phyloP scores from a whole-genome alignment of 2,113 vertebrate species.

The Pimephales promelas region DNA sequence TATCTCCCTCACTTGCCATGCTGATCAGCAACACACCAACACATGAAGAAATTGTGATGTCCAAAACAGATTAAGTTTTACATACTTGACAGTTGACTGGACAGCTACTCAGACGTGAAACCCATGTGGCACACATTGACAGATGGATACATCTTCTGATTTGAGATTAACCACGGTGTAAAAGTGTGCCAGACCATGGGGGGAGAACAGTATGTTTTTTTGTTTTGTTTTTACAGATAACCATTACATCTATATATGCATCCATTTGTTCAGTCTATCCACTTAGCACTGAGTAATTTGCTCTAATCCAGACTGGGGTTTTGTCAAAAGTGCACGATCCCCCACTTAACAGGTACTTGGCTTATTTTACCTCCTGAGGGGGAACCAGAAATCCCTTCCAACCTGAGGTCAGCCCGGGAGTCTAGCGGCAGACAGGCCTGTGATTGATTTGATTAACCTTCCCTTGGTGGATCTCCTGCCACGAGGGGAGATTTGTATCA shows the following conservation, averaged over 20 bases:
- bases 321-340: conserved; percentile 46
- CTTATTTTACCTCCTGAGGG: conserved; percentile 35
- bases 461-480: conserved; percentile 49
- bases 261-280: not conserved
- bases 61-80: no score
- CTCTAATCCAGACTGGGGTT: conserved; percentile 50
- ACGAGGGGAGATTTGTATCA: conserved; percentile 64
- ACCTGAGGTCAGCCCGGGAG: conserved; percentile 55
- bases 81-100: no score
- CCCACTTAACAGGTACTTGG: conserved; percentile 55
- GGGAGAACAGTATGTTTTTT: no score
- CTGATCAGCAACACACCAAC: no score
- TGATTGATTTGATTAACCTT: conserved; percentile 64
- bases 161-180: no score
- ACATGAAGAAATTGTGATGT: no score
- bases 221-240: no score
- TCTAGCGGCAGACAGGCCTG: conserved; percentile 52
- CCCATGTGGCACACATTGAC: no score
- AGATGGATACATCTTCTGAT: no score
- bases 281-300: conserved; percentile 28
- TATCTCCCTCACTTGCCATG: no score
- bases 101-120: no score
- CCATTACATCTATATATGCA: not conserved
- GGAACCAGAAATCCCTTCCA: conserved; percentile 56
- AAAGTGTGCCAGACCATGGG: no score